phyloP scores from a whole-genome alignment of 2,888 invertebrate genomes.

The Scotopteryx bipunctaria region DNA sequence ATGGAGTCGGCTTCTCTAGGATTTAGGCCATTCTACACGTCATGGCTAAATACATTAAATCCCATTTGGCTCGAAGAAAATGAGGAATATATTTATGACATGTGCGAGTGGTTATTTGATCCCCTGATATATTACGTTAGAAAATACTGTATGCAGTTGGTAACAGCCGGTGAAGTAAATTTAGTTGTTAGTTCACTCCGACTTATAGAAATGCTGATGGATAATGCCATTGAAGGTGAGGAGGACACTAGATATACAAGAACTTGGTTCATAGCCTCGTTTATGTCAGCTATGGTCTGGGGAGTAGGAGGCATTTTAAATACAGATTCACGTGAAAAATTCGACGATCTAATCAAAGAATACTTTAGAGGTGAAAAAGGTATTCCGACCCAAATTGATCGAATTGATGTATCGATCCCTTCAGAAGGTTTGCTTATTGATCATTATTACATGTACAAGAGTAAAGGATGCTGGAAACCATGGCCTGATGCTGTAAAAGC shows the following conservation, averaged over 20 bases:
- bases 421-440: slow-evolving; percentile 91
- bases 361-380: slow-evolving; percentile 74
- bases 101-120: slow-evolving; percentile 92
- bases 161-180: slow-evolving; percentile 88
- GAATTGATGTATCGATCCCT: slow-evolving; percentile 90
- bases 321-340: slow-evolving; percentile 86
- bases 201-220: slow-evolving; percentile 90
- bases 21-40: slow-evolving; percentile 90
- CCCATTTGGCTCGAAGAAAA: slow-evolving; percentile 86
- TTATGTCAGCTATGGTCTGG: slow-evolving; percentile 91
- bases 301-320: slow-evolving; percentile 93
- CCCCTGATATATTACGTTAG: slow-evolving; percentile 88
- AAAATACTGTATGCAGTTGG: slow-evolving; percentile 86
- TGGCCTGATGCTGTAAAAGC: slow-evolving; percentile 90
- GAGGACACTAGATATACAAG: slow-evolving; percentile 87
- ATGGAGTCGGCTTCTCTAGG: slow-evolving; percentile 93
- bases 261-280: slow-evolving; percentile 90
- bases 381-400: slow-evolving; percentile 79
- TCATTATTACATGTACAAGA: slow-evolving; percentile 91
- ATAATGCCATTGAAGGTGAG: slow-evolving; percentile 87
- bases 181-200: slow-evolving; percentile 88
- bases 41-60: slow-evolving; percentile 89
- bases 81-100: slow-evolving; percentile 81
- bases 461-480: slow-evolving; percentile 93
- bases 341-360: slow-evolving; percentile 85